A percentile compares a stretch with the other conserved stretches of the same genome.
Evolutionary conservation across 2,113 vertebrate species (phyloP).

Genomic region (Opisthocomus hoazin): DNA sequence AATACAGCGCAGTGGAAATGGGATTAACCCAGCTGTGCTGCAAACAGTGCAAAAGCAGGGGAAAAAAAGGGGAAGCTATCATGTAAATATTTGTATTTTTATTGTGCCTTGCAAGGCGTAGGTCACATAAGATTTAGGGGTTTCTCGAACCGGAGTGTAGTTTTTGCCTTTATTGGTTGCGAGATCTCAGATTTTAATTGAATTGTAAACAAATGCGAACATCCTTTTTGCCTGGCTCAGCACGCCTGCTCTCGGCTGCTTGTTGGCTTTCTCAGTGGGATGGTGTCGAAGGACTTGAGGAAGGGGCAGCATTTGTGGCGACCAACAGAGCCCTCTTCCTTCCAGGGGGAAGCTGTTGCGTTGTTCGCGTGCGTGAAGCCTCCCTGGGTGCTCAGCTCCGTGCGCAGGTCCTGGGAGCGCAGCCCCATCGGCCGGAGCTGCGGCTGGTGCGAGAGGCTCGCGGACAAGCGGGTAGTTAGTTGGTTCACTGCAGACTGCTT

Average conservation of each 20-base stretch:
- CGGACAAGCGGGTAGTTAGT: not conserved
- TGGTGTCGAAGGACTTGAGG: not conserved
- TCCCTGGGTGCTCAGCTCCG: not conserved
- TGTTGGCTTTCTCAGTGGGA: not conserved
- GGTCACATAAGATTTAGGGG: not conserved
- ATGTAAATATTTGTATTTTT: not conserved
- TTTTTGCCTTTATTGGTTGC: not conserved
- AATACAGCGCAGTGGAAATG: not conserved
- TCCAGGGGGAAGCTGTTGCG: not conserved
- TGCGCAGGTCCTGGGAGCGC: not conserved
- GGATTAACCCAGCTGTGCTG: slow-evolving; percentile 26
- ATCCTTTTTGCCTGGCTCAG: not conserved
- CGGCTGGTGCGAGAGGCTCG: not conserved
- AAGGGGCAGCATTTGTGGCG: not conserved
- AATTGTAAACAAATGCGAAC: not conserved
- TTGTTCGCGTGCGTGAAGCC: not conserved
- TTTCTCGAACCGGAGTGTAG: not conserved
- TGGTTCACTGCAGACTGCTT: not conserved
- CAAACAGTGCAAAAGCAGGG: not conserved
- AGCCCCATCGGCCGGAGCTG: not conserved
- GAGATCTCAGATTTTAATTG: not conserved
- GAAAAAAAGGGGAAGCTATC: not conserved
- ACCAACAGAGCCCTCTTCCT: not conserved
- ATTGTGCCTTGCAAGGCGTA: not conserved
- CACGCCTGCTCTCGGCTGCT: not conserved